Conservation (phyloP, 1,140 invertebrate species). For the Hycleus phaleratus region DNA sequence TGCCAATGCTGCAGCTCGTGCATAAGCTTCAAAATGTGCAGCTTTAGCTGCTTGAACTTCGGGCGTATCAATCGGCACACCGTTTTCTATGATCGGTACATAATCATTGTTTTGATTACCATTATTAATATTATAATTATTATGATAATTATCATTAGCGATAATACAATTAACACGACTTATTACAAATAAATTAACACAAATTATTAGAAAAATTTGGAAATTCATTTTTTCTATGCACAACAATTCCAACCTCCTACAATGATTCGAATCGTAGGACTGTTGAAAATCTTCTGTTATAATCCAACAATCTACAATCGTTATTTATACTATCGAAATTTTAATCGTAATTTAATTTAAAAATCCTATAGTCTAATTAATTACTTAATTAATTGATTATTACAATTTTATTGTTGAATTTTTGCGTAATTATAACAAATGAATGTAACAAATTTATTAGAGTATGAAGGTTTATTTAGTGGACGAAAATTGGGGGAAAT, state of each 20-base stretch:
- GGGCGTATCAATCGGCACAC: slow-evolving; percentile 51
- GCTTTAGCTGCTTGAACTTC: slow-evolving; percentile 55
- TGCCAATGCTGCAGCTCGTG: slow-evolving; percentile 37
- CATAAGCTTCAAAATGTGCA: slow-evolving; percentile 49
- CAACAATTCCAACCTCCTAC: slow-evolving; percentile 16
- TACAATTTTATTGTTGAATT: no score
- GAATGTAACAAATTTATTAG: no score
- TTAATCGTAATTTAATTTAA: no score
- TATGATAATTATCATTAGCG: not conserved
- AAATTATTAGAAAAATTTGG: not conserved
- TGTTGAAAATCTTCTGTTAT: slow-evolving; percentile 11
- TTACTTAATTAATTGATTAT: no score
- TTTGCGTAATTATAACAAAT: no score
- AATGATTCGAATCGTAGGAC: slow-evolving; percentile 8
- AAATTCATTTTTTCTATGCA: slow-evolving; percentile 4
- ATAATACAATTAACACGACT: not conserved
- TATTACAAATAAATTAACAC: no score
- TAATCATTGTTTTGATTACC: not conserved
- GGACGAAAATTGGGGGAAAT: no score
- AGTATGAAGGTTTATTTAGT: no score
- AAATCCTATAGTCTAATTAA: no score
- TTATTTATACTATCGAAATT: no score
- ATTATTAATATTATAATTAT: not conserved
- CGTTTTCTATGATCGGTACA: slow-evolving; percentile 29
- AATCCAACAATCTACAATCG: no score